Evolutionary conservation across 1,140 invertebrate genomes (phyloP).

Genomic region (Drosophila setifemur): DNA sequence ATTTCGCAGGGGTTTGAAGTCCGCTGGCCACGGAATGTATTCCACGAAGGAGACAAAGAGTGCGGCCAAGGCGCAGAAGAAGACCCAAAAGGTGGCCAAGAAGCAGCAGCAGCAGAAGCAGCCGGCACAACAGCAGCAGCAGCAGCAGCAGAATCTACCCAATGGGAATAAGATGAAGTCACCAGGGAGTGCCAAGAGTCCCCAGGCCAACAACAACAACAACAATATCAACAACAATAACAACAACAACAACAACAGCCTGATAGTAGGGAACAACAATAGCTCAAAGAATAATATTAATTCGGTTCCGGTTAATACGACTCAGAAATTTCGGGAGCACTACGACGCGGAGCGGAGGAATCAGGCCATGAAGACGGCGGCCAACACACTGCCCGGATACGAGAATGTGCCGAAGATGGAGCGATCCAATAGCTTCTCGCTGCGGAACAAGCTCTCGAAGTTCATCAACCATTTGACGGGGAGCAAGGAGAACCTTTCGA

Average conservation of each 20-base stretch:
- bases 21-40: conserved; percentile 68
- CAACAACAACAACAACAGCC: conserved; percentile 56
- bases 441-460: conserved; percentile 68
- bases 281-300: conserved; percentile 25
- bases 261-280: conserved; percentile 62
- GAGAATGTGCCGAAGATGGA: conserved; percentile 70
- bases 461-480: conserved; percentile 73
- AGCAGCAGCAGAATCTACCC: conserved; percentile 25
- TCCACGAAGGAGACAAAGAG: conserved; percentile 67
- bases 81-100: conserved; percentile 68
- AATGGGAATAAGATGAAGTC: conserved; percentile 53
- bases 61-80: conserved; percentile 70
- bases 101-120: conserved; percentile 67
- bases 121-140: conserved; percentile 57
- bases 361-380: conserved; percentile 1
- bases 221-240: conserved; percentile 26
- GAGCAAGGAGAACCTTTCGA: conserved; percentile 61
- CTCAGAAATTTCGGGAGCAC: conserved; percentile 54
- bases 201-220: conserved; percentile 43
- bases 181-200: conserved; percentile 25
- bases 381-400: conserved; percentile 15
- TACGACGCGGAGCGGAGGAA: conserved; percentile 40
- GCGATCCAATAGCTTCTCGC: conserved; percentile 70
- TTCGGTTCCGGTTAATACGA: conserved; percentile 26
- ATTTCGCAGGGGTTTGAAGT: conserved; percentile 43